These are phyloP conservation scores for Pagrus major DNA, from an alignment of 2,113 vertebrate genomes.

Conservation along the genomic window DNA sequence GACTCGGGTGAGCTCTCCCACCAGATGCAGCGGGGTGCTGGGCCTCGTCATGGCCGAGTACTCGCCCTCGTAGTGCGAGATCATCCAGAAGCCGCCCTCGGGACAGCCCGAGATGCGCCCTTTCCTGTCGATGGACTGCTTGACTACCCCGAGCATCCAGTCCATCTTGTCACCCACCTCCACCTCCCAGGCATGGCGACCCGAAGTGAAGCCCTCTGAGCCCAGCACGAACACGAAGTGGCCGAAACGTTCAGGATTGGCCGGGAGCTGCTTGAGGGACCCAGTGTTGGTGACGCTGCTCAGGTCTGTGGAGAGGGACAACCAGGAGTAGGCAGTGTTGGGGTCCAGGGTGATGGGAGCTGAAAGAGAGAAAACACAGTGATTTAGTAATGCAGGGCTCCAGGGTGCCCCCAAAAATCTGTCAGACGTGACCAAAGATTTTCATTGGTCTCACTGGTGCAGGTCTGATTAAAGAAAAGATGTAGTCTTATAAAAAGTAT, in stretches of 20 bases:
- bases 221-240: slow-evolving; percentile 86
- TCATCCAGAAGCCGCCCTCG: slow-evolving; percentile 85
- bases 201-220: slow-evolving; percentile 81
- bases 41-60: slow-evolving; percentile 85
- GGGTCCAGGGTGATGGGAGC: slow-evolving; percentile 85
- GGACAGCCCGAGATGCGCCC: slow-evolving; percentile 83
- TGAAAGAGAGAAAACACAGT: slow-evolving; percentile 30
- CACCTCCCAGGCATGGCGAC: slow-evolving; percentile 86
- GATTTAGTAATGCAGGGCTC: neutral
- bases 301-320: slow-evolving; percentile 81
- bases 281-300: slow-evolving; percentile 81
- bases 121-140: slow-evolving; percentile 82
- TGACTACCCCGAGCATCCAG: slow-evolving; percentile 86
- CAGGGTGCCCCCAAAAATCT: too few relatives aligned
- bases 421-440: too few relatives aligned
- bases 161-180: slow-evolving; percentile 82
- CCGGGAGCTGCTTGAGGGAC: slow-evolving; percentile 75
- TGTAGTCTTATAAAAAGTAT: too few relatives aligned
- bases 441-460: too few relatives aligned
- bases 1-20: slow-evolving; percentile 71
- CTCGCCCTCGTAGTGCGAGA: slow-evolving; percentile 80
- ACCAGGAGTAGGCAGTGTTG: slow-evolving; percentile 84
- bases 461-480: too few relatives aligned
- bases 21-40: slow-evolving; percentile 63
- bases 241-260: slow-evolving; percentile 84